Conservation (phyloP, 2,888 invertebrate genomes). For the Ischnus inquisitorius region DNA sequence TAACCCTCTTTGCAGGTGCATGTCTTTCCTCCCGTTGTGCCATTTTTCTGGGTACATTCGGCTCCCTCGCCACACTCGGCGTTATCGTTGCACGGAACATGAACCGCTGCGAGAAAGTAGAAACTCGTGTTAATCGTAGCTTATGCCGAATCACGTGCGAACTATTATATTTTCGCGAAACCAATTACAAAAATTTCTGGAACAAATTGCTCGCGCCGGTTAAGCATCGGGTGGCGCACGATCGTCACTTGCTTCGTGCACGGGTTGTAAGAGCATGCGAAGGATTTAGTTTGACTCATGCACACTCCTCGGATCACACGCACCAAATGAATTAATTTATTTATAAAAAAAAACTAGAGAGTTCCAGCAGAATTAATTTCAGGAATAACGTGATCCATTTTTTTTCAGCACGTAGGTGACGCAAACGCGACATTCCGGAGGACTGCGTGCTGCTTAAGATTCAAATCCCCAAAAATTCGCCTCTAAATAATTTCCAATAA, state of each 20-base stretch:
- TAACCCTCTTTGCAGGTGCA: slow-evolving; percentile 87
- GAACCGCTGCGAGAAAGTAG: slow-evolving; percentile 85
- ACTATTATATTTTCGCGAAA: slow-evolving; percentile 1
- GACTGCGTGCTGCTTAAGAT: not conserved
- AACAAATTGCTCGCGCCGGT: slow-evolving; percentile 17
- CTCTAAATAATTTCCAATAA: slow-evolving; percentile 1
- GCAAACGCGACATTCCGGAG: not conserved
- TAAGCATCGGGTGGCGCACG: slow-evolving; percentile 6
- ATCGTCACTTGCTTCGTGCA: slow-evolving; percentile 35
- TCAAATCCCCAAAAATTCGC: not conserved
- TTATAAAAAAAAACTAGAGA: slow-evolving; percentile 28
- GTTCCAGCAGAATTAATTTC: not conserved
- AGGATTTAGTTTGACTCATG: slow-evolving; percentile 47
- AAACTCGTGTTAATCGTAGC: slow-evolving; percentile 7
- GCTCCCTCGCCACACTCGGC: slow-evolving; percentile 89
- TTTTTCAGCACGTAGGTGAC: slow-evolving; percentile 32
- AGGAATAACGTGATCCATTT: slow-evolving; percentile 37
- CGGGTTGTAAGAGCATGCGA: slow-evolving; percentile 25
- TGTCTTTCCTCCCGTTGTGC: slow-evolving; percentile 76
- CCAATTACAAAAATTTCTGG: not conserved
- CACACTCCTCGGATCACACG: slow-evolving; percentile 33
- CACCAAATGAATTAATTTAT: slow-evolving; percentile 32
- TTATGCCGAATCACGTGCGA: not conserved
- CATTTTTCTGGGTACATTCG: slow-evolving; percentile 86
- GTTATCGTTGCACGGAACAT: slow-evolving; percentile 88